These are phyloP conservation scores for Melinopterus prodromus DNA, from an alignment of 2,888 invertebrate species.

Conservation along the genomic window DNA sequence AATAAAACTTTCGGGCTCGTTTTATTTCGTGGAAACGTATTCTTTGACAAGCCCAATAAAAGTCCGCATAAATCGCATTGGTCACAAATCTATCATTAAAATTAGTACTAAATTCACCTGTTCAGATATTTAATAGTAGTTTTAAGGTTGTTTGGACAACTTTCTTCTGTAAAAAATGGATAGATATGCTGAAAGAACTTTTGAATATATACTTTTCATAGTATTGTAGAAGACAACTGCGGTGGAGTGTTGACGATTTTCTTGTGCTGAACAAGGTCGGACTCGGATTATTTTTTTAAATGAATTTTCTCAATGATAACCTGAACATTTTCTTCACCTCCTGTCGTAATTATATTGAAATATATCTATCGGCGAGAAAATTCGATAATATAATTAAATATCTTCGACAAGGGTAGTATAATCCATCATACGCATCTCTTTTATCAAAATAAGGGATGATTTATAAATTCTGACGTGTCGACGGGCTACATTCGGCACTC, in stretches of 20 bases:
- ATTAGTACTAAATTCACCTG: not conserved
- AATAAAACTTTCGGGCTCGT: not conserved
- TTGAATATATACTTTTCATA: no score
- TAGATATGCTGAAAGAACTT: no score
- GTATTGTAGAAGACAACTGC: no score
- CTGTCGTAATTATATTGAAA: no score
- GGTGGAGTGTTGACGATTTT: no score
- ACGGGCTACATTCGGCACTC: not conserved
- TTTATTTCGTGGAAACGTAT: not conserved
- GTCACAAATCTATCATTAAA: not conserved
- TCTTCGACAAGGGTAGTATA: not conserved
- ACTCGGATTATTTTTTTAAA: no score
- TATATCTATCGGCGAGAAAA: not conserved
- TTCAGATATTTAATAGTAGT: no score
- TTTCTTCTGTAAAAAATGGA: no score
- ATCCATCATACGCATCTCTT: conserved; percentile 6
- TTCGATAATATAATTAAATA: not conserved
- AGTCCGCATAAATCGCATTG: not conserved
- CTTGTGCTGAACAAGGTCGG: no score
- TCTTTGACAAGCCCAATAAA: not conserved
- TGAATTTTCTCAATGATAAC: no score
- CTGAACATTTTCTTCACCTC: no score
- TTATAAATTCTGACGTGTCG: conserved; percentile 14
- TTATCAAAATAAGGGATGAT: not conserved
- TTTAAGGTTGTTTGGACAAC: no score